Conservation (phyloP, 2,888 invertebrate species). For the Mactromeris polynyma region DNA sequence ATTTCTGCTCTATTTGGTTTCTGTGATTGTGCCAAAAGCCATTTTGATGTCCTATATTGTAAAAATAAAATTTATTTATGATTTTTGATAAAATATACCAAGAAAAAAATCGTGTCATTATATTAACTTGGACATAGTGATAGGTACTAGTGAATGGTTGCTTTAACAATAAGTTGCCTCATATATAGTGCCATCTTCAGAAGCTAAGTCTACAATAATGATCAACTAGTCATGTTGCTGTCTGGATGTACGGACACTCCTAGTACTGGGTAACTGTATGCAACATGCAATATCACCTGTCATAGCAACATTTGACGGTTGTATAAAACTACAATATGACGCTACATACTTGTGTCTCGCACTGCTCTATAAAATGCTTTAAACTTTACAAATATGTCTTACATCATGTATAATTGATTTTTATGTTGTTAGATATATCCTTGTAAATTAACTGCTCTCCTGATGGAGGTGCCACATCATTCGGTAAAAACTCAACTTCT, state of each 20-base stretch:
- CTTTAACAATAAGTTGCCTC: too few species aligned
- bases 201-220: too few species aligned
- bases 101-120: too few species aligned
- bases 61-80: too few species aligned
- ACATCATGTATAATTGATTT: background rate
- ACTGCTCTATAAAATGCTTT: background rate
- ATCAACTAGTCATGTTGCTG: background rate
- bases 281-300: constrained; percentile 19
- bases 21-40: too few species aligned
- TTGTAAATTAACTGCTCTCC: background rate
- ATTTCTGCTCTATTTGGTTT: background rate
- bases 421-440: background rate
- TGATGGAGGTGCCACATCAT: too few species aligned
- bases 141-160: too few species aligned
- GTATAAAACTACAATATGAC: background rate
- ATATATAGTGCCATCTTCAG: too few species aligned
- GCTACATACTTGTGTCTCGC: background rate
- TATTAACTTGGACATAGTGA: too few species aligned
- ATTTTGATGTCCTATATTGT: too few species aligned
- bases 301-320: background rate
- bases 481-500: too few species aligned
- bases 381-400: background rate
- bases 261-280: background rate
- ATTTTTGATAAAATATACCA: too few species aligned
- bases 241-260: background rate